Percentiles rank a stretch among this genome's conserved stretches.
Conservation (phyloP, 2,113 vertebrate species). For the Thalassoma bifasciatum region DNA sequence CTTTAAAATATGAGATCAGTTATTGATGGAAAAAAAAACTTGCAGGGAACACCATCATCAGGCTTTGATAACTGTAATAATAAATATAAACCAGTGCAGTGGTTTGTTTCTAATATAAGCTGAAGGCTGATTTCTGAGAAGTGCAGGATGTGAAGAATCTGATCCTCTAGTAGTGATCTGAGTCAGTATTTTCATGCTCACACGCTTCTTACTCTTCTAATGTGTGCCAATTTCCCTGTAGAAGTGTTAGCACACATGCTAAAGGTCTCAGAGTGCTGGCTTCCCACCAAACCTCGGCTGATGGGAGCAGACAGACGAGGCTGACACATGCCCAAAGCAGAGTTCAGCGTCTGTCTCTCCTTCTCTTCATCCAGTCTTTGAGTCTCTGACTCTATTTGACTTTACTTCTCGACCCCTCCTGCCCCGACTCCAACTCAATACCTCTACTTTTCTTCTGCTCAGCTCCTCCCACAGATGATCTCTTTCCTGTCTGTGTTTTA, state of each 20-base stretch:
- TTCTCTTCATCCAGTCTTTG: conserved; percentile 19
- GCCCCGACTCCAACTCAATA: background rate
- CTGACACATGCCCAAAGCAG: conserved; percentile 58
- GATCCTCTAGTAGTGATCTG: conserved; percentile 17
- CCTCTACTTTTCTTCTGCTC: background rate
- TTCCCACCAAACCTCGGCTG: conserved; percentile 49
- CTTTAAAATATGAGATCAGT: too few relatives aligned
- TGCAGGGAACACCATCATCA: too few relatives aligned
- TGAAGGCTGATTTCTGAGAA: conserved; percentile 32
- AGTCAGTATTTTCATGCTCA: conserved; percentile 20
- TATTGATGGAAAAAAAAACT: too few relatives aligned
- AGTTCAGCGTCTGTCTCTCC: conserved; percentile 32
- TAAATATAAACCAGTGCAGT: conserved; percentile 11
- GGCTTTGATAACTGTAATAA: background rate
- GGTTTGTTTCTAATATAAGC: background rate
- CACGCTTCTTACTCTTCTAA: conserved; percentile 36
- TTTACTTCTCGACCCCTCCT: conserved; percentile 5
- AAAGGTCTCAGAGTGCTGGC: conserved; percentile 57
- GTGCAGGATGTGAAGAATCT: background rate
- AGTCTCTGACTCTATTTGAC: conserved; percentile 10
- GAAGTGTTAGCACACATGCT: conserved; percentile 62
- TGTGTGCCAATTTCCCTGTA: conserved; percentile 43
- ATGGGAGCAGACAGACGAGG: conserved; percentile 63
- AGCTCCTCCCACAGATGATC: background rate
- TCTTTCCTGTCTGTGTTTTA: background rate